Percentiles rank a stretch among this genome's conserved stretches.
These are phyloP conservation scores for Halcyon badia DNA, from an alignment of 2,797 vertebrate genomes.

Conservation along the genomic window DNA sequence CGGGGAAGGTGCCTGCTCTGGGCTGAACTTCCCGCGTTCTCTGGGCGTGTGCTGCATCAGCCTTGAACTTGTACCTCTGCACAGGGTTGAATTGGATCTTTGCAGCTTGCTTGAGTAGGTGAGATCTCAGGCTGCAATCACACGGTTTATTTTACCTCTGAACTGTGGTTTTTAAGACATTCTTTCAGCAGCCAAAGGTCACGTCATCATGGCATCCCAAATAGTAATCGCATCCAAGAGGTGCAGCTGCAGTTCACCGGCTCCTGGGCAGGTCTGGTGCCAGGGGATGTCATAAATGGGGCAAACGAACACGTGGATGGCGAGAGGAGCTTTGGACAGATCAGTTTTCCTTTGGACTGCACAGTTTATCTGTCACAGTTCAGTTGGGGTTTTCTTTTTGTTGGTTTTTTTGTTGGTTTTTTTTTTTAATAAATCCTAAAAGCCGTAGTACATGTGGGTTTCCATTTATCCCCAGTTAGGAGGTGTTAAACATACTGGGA, in stretches of 20 bases:
- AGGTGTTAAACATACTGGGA: conserved; percentile 27
- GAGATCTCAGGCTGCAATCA: neutral
- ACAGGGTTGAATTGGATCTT: neutral
- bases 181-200: conserved; percentile 34
- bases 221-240: conserved; percentile 16
- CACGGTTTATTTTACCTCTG: neutral
- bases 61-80: fast-evolving
- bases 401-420: too few species aligned
- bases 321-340: neutral
- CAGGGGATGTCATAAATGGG: neutral
- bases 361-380: neutral
- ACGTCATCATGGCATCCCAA: conserved; percentile 23
- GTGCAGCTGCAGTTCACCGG: neutral
- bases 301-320: neutral
- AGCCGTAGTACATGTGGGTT: conserved; percentile 4
- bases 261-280: neutral
- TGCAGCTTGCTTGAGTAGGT: neutral
- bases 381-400: too few species aligned
- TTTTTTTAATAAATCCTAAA: neutral
- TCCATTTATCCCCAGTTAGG: conserved; percentile 8
- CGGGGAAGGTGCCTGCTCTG: neutral
- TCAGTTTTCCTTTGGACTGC: neutral
- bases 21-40: neutral
- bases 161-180: neutral
- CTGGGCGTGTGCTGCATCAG: neutral